Conservation (phyloP, 1,140 invertebrate genomes). For the Neocloeon triangulifer region DNA sequence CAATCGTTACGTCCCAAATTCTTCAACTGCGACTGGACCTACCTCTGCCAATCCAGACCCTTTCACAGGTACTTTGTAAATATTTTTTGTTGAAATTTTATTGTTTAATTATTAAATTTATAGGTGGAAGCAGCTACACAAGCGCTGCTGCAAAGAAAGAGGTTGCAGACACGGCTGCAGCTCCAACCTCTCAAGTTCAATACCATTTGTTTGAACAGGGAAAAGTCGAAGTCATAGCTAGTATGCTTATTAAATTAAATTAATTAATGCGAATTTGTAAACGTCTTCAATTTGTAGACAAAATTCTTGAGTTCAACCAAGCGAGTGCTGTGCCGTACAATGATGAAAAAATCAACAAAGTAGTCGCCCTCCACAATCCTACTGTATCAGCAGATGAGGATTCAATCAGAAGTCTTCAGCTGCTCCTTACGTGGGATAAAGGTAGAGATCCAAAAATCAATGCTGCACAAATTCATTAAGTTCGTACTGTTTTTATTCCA, state of each 20-base stretch:
- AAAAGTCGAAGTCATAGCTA: no score
- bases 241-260: no score
- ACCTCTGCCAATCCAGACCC: background rate
- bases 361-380: no score
- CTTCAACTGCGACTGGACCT: constrained; percentile 1
- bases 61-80: constrained; percentile 6
- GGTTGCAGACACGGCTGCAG: background rate
- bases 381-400: no score
- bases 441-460: constrained; percentile 3
- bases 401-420: constrained; percentile 1
- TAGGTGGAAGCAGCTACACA: constrained; percentile 24
- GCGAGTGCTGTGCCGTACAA: no score
- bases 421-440: constrained; percentile 4
- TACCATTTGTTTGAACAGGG: constrained; percentile 2
- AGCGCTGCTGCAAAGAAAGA: background rate
- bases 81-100: no score
- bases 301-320: no score
- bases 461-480: constrained; percentile 3
- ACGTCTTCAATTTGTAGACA: no score
- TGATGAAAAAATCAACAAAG: no score
- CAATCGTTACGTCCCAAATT: constrained; percentile 8
- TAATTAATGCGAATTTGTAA: no score
- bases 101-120: constrained; percentile 7
- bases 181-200: constrained; percentile 3
- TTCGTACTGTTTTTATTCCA: constrained; percentile 19